Base-by-base conservation (phyloP, 1,140 invertebrate species). In the Drosophila willistoni region DNA sequence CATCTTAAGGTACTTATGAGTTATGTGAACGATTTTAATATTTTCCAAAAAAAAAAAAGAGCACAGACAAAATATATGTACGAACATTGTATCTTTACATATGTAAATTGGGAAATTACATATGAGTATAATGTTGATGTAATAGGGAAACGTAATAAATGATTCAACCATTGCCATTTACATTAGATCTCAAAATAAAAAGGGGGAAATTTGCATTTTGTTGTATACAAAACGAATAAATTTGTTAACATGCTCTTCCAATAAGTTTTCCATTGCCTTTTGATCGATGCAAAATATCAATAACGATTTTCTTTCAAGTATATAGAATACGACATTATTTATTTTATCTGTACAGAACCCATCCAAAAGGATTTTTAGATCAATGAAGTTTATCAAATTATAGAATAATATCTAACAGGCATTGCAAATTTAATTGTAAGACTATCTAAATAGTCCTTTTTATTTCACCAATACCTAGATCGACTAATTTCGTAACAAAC, bases 61-160 rank as follows among this genome's bases (percentile, higher is more conserved):
- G 66, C 59, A 54, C 42, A 69, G 68, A 76, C 59, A 68, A 51
- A 25, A 75, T 75, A 51, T 63, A 60, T 64, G 33, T 19, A 22
- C 44, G 33, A 59, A 19, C 22, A 39, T 54, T 51, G 44, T 51
- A 44, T 17, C 6, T 10, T 36, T 71, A 41, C 19, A 41, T 70
- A 76, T 70, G 73, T 77, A 77, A 76, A 77, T 77, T 77, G 66
- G 47, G 69, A 69, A 60, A 77, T 77, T 69, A 67, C 73, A 70
- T 42, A 64, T 55, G 41, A 44, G 66, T 59, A 70, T 77, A 63
- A 64, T 77, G 66, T 70, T 76, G 69, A 64, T 70, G 60, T 76
- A 77, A 77, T 76, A 29, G 73, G 44, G 73, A 76, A 77, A 60
- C 51, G 59, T 70, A 44, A 60, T 36, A 64, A 76, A 77, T 70